These are phyloP conservation scores for Pachydiplax longipennis DNA, from an alignment of 2,888 invertebrate species.

Conservation along the genomic window DNA sequence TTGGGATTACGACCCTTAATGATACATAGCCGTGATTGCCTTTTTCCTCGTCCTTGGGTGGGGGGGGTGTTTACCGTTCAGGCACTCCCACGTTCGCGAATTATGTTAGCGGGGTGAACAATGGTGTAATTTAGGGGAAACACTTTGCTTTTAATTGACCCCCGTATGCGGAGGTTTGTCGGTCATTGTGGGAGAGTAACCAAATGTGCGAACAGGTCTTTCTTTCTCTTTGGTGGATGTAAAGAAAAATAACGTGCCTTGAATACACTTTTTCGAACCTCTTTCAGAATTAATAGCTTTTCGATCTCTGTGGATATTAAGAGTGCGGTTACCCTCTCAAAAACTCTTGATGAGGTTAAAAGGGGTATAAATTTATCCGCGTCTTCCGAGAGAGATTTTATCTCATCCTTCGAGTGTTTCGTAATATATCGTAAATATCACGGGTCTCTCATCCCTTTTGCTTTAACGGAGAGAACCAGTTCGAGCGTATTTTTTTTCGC, in stretches of 20 bases:
- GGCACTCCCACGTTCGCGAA: background rate
- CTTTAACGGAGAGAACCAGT: background rate
- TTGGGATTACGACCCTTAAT: background rate
- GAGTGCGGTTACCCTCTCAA: too few species aligned
- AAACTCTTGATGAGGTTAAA: background rate
- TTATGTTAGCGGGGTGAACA: background rate
- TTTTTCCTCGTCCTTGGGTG: background rate
- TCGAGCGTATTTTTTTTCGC: background rate
- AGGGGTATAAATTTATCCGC: background rate
- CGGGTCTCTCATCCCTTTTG: background rate
- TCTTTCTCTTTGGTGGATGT: too few species aligned
- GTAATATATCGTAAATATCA: background rate
- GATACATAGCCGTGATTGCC: background rate
- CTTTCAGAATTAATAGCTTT: too few species aligned
- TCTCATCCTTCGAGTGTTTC: background rate
- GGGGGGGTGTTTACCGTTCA: background rate
- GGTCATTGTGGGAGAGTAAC: too few species aligned
- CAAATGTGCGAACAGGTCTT: too few species aligned
- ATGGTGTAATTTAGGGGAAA: background rate
- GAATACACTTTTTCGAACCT: too few species aligned
- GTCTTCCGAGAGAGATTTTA: background rate
- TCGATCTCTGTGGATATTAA: too few species aligned
- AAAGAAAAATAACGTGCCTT: too few species aligned
- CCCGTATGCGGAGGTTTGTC: too few species aligned
- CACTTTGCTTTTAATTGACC: background rate